These are phyloP conservation scores for Cossypha heuglini DNA, from an alignment of 2,797 vertebrate genomes.

Conservation along the genomic window DNA sequence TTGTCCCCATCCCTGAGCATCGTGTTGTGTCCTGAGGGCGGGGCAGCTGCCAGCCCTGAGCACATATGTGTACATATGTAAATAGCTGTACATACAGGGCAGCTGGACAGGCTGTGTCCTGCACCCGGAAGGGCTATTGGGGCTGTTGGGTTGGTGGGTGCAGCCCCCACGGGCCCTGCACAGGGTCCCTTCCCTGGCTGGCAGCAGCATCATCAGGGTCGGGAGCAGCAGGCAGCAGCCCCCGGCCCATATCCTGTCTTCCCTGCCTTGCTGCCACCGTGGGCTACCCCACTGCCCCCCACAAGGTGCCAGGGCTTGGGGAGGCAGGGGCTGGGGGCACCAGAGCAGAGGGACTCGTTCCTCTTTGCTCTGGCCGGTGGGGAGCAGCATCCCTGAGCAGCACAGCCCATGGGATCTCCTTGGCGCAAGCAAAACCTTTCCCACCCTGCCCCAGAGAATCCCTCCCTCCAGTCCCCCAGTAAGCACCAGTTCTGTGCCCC, in stretches of 20 bases:
- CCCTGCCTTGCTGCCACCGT: not conserved
- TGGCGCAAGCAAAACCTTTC: not conserved
- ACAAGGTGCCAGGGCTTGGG: not conserved
- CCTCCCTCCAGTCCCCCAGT: not conserved
- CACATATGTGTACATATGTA: constrained; percentile 24
- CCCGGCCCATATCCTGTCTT: not conserved
- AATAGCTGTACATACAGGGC: constrained; percentile 33
- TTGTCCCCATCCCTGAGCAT: not conserved
- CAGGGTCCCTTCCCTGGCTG: not conserved
- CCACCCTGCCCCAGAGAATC: not conserved
- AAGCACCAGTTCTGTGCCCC: not conserved
- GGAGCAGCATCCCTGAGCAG: not conserved
- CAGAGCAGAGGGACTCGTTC: not conserved
- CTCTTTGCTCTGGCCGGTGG: not conserved
- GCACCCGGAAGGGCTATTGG: constrained; percentile 49
- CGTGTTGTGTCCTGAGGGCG: not conserved
- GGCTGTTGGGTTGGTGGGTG: not conserved
- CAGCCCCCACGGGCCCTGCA: not conserved
- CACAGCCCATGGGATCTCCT: not conserved
- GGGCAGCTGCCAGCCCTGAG: not conserved
- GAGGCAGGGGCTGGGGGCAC: not conserved
- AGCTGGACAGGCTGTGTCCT: not conserved
- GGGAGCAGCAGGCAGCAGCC: not conserved
- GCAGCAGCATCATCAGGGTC: not conserved
- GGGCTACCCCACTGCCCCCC: not conserved